These are phyloP conservation scores for Ptilonorhynchus violaceus DNA, from an alignment of 2,113 vertebrate species.

Conservation along the genomic window DNA sequence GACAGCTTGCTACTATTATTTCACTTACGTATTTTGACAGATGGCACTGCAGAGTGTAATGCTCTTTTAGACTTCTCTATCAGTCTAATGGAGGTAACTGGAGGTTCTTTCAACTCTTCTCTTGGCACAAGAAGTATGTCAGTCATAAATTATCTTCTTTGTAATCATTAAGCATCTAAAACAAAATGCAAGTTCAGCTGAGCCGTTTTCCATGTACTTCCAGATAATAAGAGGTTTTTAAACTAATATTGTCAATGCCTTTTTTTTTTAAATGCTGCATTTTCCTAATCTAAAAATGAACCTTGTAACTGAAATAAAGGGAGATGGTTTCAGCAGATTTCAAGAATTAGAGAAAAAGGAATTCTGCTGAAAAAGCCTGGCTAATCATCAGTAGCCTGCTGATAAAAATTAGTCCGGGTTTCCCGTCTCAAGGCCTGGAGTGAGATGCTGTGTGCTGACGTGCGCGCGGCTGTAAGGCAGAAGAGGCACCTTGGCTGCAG, in stretches of 20 bases:
- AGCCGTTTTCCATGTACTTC: slow-evolving; percentile 67
- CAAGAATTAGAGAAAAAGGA: slow-evolving; percentile 22
- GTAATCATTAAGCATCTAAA: slow-evolving; percentile 80
- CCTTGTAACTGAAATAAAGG: neutral
- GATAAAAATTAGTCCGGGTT: slow-evolving; percentile 20
- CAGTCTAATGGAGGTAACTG: slow-evolving; percentile 87
- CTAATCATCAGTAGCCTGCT: slow-evolving; percentile 24
- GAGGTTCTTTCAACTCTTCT: slow-evolving; percentile 83
- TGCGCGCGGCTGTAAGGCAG: neutral
- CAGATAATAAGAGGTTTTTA: slow-evolving; percentile 58
- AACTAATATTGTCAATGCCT: slow-evolving; percentile 46
- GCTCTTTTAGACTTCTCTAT: slow-evolving; percentile 82
- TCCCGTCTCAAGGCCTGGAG: neutral
- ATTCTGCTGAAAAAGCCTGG: slow-evolving; percentile 17
- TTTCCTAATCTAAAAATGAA: slow-evolving; percentile 23
- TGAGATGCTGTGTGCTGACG: neutral
- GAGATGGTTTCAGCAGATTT: neutral
- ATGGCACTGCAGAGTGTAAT: slow-evolving; percentile 81
- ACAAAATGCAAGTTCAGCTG: slow-evolving; percentile 74
- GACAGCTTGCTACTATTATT: slow-evolving; percentile 87
- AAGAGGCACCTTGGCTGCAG: slow-evolving; percentile 35
- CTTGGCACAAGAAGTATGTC: slow-evolving; percentile 86
- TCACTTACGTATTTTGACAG: slow-evolving; percentile 87
- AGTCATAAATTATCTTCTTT: slow-evolving; percentile 84
- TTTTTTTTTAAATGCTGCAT: slow-evolving; percentile 8